These are phyloP conservation scores for Lucinisca nassula DNA, from an alignment of 2,888 invertebrate genomes.

Conservation along the genomic window DNA sequence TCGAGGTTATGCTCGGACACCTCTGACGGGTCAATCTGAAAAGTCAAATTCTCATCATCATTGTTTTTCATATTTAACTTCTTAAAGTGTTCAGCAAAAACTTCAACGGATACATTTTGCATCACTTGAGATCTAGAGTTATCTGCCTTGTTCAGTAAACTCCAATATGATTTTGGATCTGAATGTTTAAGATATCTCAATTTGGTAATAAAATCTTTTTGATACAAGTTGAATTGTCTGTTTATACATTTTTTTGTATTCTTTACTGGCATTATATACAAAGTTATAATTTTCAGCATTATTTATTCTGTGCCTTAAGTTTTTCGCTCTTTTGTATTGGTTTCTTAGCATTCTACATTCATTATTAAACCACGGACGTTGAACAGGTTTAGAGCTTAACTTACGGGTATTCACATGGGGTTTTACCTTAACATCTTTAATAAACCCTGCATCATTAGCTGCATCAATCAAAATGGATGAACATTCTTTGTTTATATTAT, in stretches of 20 bases:
- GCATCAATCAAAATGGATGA: conserved; percentile 1
- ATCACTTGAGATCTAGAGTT: neutral
- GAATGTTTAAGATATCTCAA: neutral
- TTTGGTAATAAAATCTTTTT: neutral
- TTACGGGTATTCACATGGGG: neutral
- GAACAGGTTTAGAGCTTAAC: neutral
- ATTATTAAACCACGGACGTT: neutral
- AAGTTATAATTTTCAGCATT: neutral
- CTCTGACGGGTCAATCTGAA: neutral
- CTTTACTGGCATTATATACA: neutral
- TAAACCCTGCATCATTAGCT: neutral
- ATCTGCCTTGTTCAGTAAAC: neutral
- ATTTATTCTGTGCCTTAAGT: neutral
- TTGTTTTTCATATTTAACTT: neutral
- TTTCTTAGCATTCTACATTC: neutral
- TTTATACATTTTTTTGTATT: conserved; percentile 1
- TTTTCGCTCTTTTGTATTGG: neutral
- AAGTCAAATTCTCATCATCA: neutral
- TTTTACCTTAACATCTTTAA: neutral
- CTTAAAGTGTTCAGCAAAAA: neutral
- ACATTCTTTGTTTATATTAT: neutral
- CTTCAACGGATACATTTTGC: neutral
- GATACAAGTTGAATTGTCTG: neutral
- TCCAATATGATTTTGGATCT: conserved; percentile 8
- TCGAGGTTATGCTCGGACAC: neutral